A percentile compares a stretch with the other conserved stretches of the same genome.
These are phyloP conservation scores for Pipistrellus pipistrellus DNA, from an alignment of 2,797 vertebrate species.

Conservation along the genomic window DNA sequence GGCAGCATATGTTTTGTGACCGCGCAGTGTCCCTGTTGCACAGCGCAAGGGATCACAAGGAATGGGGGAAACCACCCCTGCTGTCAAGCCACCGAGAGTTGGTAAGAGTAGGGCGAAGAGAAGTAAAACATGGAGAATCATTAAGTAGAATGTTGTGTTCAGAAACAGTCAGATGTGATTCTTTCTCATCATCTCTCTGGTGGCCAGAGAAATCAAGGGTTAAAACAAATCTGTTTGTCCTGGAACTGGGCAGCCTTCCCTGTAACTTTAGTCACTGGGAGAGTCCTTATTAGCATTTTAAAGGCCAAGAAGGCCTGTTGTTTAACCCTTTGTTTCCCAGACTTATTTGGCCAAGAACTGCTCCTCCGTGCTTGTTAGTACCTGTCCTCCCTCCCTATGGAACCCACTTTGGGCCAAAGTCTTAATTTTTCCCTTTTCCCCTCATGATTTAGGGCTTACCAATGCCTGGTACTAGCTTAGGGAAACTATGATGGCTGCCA, in stretches of 20 bases:
- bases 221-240: slow-evolving; percentile 14
- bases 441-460: background rate
- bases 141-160: background rate
- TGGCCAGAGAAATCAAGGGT: slow-evolving; percentile 46
- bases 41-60: background rate
- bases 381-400: background rate
- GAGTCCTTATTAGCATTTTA: slow-evolving; percentile 44
- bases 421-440: background rate
- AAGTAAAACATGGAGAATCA: background rate
- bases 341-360: background rate
- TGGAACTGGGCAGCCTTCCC: background rate
- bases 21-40: background rate
- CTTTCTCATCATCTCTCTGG: slow-evolving; percentile 2
- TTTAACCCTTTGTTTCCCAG: slow-evolving; percentile 47
- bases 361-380: background rate
- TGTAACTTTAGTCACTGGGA: background rate
- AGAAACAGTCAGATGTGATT: slow-evolving; percentile 1
- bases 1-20: background rate
- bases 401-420: background rate
- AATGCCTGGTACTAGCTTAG: background rate
- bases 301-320: background rate
- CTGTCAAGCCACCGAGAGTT: background rate
- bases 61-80: background rate
- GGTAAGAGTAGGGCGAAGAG: background rate
- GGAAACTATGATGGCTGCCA: background rate